Conservation (phyloP, 2,113 vertebrate genomes). For the Terrapene triunguis region DNA sequence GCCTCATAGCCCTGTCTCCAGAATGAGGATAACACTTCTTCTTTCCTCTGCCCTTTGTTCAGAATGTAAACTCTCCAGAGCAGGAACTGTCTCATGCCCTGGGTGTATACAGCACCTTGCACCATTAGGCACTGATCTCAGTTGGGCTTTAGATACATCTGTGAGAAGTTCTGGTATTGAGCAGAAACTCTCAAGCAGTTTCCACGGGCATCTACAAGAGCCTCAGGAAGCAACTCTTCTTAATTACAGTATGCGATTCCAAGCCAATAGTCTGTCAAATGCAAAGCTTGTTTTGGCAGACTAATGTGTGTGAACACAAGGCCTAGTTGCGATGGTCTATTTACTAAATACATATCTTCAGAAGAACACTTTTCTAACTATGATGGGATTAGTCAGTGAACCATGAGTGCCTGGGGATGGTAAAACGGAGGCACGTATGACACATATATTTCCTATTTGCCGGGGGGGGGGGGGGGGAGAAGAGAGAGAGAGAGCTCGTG, state of each 20-base stretch:
- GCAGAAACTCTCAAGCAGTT: background rate
- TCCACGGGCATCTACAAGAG: background rate
- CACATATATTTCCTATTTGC: background rate
- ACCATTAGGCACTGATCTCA: background rate
- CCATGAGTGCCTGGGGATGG: background rate
- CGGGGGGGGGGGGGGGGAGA: rapidly evolving
- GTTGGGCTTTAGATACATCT: background rate
- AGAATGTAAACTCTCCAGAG: background rate
- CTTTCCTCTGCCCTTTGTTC: too few relatives aligned
- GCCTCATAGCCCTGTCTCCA: background rate
- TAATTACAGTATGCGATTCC: background rate
- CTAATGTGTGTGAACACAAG: background rate
- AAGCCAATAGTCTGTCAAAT: background rate
- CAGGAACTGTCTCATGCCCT: background rate
- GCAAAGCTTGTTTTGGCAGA: background rate
- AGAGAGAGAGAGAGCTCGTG: background rate
- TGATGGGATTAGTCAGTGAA: background rate
- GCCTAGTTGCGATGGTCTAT: too few relatives aligned
- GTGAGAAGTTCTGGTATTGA: background rate
- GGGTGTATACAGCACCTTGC: too few relatives aligned
- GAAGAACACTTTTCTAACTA: background rate
- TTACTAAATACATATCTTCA: background rate
- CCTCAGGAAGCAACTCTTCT: background rate
- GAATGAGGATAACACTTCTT: background rate
- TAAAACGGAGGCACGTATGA: background rate